Percentiles rank a stretch among this genome's conserved stretches.
These are phyloP conservation scores for Halcyon chelicuti DNA, from an alignment of 2,797 vertebrate genomes.

Conservation along the genomic window DNA sequence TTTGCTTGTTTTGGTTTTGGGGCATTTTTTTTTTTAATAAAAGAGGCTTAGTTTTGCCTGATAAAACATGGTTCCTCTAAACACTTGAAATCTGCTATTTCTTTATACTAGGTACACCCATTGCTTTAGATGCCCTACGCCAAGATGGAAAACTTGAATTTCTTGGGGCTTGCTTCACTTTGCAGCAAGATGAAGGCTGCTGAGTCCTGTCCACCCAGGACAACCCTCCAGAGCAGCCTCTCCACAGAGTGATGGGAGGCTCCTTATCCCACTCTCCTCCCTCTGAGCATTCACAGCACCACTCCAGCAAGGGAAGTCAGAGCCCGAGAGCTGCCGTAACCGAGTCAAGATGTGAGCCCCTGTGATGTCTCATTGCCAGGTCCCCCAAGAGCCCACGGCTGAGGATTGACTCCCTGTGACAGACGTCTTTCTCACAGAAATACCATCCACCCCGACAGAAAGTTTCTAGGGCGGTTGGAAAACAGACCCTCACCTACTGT, in stretches of 20 bases:
- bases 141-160: background rate
- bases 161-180: background rate
- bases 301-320: background rate
- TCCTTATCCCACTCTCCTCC: background rate
- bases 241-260: background rate
- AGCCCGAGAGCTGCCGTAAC: background rate
- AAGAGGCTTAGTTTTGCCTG: background rate
- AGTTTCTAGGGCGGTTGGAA: background rate
- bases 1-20: background rate
- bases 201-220: background rate
- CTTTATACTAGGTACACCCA: background rate
- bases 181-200: background rate
- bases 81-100: background rate
- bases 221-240: background rate
- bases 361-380: fast-evolving
- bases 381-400: background rate
- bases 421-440: background rate
- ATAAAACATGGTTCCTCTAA: background rate
- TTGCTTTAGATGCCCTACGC: background rate
- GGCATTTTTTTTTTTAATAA: background rate
- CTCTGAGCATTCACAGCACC: background rate
- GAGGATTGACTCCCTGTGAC: background rate
- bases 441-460: fast-evolving
- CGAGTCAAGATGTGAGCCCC: background rate
- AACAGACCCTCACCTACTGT: background rate